A percentile compares a stretch with the other conserved stretches of the same genome.
Evolutionary conservation across 2,113 vertebrate species (phyloP).

Genomic region (Actenoides hombroni): DNA sequence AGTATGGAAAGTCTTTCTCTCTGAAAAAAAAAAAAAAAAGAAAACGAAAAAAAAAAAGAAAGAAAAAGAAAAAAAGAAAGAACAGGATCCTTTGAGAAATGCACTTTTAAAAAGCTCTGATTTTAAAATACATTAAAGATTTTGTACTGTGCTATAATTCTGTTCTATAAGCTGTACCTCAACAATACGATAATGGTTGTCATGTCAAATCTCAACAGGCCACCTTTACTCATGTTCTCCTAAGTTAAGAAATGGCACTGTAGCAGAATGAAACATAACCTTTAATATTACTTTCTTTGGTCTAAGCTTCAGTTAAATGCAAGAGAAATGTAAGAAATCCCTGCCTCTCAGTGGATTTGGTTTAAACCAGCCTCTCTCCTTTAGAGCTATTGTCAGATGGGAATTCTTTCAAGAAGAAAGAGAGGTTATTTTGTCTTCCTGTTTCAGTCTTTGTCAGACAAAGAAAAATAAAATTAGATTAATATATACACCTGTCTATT

Average conservation of each 20-base stretch:
- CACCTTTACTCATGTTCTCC: slow-evolving; percentile 65
- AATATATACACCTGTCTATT: background rate
- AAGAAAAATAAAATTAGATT: slow-evolving; percentile 41
- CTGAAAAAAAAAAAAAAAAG: background rate
- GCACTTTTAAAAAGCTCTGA: slow-evolving; percentile 42
- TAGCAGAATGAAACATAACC: slow-evolving; percentile 79
- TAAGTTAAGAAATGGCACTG: slow-evolving; percentile 71
- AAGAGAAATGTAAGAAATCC: slow-evolving; percentile 72
- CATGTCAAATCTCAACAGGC: slow-evolving; percentile 80
- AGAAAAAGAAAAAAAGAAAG: background rate
- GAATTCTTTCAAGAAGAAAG: slow-evolving; percentile 60
- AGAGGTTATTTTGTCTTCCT: slow-evolving; percentile 24
- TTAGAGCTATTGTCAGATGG: slow-evolving; percentile 61
- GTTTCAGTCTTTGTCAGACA: slow-evolving; percentile 18
- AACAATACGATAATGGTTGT: slow-evolving; percentile 74
- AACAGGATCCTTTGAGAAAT: slow-evolving; percentile 56
- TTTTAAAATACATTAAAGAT: slow-evolving; percentile 63
- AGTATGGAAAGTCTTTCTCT: slow-evolving; percentile 27
- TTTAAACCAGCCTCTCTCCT: slow-evolving; percentile 70
- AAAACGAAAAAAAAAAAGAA: background rate
- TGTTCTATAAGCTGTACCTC: slow-evolving; percentile 59
- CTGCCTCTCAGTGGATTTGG: slow-evolving; percentile 76
- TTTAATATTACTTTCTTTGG: slow-evolving; percentile 84
- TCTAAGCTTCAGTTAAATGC: slow-evolving; percentile 68
- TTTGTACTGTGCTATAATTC: slow-evolving; percentile 71